Conservation (phyloP, 1,140 invertebrate genomes). For the Trichomalopsis sarcophagae region DNA sequence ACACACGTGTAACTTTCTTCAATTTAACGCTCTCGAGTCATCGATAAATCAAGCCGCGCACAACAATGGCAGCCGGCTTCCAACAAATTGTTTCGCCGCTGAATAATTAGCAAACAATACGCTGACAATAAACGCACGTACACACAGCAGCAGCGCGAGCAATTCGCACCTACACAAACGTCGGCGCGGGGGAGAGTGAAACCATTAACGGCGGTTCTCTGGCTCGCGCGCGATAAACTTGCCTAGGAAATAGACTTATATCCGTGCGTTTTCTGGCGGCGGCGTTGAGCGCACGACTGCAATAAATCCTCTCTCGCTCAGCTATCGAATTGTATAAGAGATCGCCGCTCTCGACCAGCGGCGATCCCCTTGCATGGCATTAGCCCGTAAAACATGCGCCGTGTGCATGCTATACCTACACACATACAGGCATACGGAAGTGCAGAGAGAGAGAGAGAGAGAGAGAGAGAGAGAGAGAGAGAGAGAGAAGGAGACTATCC, state of each 20-base stretch:
- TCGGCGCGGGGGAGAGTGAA: constrained; percentile 8
- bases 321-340: background rate
- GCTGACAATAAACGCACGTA: background rate
- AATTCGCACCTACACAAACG: background rate
- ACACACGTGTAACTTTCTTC: background rate
- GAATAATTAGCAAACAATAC: background rate
- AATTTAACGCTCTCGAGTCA: background rate
- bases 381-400: background rate
- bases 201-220: background rate
- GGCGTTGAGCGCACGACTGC: background rate
- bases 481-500: background rate
- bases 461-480: background rate
- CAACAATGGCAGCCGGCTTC: background rate
- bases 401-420: background rate
- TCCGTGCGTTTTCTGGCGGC: background rate
- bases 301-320: constrained; percentile 7
- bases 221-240: background rate
- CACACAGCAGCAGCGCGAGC: background rate
- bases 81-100: constrained; percentile 21
- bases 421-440: background rate
- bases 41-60: background rate
- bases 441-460: background rate
- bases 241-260: constrained; percentile 28
- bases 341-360: background rate
- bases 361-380: constrained; percentile 22